phyloP scores from a whole-genome alignment of 2,113 vertebrate species.

The Corythornis cristatus region DNA sequence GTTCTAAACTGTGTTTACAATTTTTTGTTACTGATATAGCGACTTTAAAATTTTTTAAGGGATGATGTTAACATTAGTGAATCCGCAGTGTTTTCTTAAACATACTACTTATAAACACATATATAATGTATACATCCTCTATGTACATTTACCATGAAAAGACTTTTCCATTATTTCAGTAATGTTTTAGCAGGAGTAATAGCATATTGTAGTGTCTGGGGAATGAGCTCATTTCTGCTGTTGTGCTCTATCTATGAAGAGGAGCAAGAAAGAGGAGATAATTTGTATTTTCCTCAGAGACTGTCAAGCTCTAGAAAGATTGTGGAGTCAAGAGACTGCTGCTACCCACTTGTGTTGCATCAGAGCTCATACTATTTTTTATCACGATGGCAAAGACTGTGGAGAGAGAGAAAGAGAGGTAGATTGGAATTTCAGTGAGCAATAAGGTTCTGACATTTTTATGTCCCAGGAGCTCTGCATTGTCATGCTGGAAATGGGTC shows the following conservation, averaged over 20 bases:
- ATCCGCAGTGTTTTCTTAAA: not conserved
- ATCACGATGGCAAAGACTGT: not conserved
- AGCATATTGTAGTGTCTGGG: not conserved
- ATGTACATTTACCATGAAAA: not conserved
- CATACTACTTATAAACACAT: no score
- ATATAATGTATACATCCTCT: no score
- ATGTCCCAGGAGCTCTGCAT: not conserved
- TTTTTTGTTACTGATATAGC: not conserved
- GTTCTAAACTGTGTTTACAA: not conserved
- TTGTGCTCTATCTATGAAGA: not conserved
- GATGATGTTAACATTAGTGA: not conserved
- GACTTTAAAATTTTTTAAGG: not conserved
- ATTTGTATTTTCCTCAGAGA: conserved; percentile 23
- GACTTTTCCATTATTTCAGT: not conserved
- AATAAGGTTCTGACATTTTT: not conserved
- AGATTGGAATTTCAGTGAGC: not conserved
- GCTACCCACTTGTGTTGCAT: conserved; percentile 41
- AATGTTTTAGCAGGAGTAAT: not conserved
- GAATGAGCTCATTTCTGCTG: conserved; percentile 22
- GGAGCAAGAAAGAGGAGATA: conserved; percentile 1
- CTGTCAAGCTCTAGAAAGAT: conserved; percentile 26
- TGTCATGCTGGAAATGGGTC: not conserved
- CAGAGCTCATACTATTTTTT: conserved; percentile 45
- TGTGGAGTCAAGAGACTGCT: conserved; percentile 35
- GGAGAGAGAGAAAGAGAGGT: not conserved